phyloP scores from a whole-genome alignment of 2,113 vertebrate genomes.

The Rhodinocichla rosea region DNA sequence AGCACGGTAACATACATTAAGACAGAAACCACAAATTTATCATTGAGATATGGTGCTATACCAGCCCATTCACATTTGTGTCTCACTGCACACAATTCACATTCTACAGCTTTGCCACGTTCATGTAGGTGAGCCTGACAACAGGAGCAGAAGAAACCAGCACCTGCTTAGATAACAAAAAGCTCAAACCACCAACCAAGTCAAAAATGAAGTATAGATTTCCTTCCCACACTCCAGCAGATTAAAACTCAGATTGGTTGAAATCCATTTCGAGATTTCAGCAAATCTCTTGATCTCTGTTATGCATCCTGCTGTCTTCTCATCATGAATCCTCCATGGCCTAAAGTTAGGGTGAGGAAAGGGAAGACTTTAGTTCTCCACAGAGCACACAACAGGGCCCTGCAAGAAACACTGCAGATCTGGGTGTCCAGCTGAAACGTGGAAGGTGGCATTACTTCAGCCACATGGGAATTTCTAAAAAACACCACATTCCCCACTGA shows the following conservation, averaged over 20 bases:
- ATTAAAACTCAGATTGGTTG: neutral
- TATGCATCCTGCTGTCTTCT: neutral
- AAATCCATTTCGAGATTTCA: conserved; percentile 11
- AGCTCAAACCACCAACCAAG: neutral
- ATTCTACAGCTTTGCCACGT: neutral
- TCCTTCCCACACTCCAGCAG: neutral
- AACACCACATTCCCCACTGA: neutral
- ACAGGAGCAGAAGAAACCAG: neutral
- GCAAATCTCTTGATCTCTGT: neutral
- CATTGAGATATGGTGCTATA: neutral
- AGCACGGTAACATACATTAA: neutral
- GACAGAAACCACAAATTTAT: neutral
- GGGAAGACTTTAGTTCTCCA: neutral
- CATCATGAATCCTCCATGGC: neutral
- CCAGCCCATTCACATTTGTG: neutral
- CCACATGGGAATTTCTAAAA: neutral
- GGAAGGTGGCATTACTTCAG: neutral
- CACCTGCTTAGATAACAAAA: neutral
- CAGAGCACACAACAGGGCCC: neutral
- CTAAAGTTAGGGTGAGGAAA: neutral
- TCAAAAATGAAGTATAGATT: conserved; percentile 3
- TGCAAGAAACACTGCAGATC: neutral
- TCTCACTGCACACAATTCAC: neutral
- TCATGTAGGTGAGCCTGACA: neutral
- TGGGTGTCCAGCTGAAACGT: neutral